Evolutionary conservation across 2,888 invertebrate genomes (phyloP), one percentile per base, ranked within the genome.

Genomic region (Cerastis leucographa): DNA sequence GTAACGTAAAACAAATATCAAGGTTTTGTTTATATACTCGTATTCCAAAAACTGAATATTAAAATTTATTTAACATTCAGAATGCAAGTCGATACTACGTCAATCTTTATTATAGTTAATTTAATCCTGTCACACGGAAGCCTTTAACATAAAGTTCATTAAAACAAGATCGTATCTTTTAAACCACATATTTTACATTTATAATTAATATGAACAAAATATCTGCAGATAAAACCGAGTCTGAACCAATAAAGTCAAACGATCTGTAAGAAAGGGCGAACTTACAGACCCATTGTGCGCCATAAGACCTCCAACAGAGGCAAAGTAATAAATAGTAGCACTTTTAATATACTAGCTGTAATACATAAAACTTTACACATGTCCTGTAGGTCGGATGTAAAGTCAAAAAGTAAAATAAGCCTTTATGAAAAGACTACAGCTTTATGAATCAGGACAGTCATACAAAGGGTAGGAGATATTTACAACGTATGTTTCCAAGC

Each of bases 281-380:
- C 64, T 75, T 19, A 65, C 14, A 59, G 35, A 65, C 2, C 49
- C 35, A 65, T 75, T 75, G 68, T 81, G 8, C 12, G 5, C 67
- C 56, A 73, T 80, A 78, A 87, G 87, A 82, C 89, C 90, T 85
- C 88, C 88, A 73, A 77, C 56, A 42, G 69, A 71, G 81, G 14
- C 61, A 35, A 54, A 62, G 76, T 74, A 77, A 83, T 83, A 81
- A 85, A 85, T 79, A 78, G 62, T 51, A 66, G 54, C 29, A 74
- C 66, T 78, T 80, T 74, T 77, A 80, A 84, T 76, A 71, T 54
- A 79, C 67, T 78, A 77, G 67, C 25, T 59, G 78, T 73, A 67
- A 73, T 56, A 74, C 64, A 75, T 73, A 44, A 68, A 76, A 42
- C 35, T 78, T 77, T 61, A 76, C 69, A 85, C 64, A 69, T 75